phyloP scores from a whole-genome alignment of 2,113 vertebrate species.

The Climacteris rufus region DNA sequence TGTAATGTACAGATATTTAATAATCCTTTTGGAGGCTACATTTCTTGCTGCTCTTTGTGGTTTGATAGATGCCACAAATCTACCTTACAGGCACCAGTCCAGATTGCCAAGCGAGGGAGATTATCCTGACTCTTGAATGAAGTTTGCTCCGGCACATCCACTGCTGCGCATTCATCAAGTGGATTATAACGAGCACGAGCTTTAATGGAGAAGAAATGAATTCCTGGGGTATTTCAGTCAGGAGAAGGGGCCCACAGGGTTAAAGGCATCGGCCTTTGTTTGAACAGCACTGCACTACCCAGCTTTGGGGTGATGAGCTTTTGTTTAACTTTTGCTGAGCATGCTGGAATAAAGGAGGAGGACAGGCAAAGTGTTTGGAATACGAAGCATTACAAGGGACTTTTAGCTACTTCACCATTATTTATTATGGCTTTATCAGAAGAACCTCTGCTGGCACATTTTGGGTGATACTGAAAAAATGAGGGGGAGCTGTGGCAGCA shows the following conservation, averaged over 20 bases:
- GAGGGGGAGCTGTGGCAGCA: background rate
- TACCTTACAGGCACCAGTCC: constrained; percentile 25
- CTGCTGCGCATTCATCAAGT: constrained; percentile 1
- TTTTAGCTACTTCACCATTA: background rate
- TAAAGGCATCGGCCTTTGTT: background rate
- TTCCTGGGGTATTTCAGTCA: background rate
- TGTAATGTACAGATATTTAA: constrained; percentile 54
- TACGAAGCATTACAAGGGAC: rapidly evolving
- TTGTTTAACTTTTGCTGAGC: background rate
- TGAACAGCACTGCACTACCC: background rate
- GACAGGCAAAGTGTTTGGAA: background rate
- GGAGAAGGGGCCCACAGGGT: background rate
- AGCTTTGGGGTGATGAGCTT: background rate
- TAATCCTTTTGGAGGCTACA: constrained; percentile 44
- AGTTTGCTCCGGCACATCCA: background rate
- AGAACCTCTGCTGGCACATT: background rate
- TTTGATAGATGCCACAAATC: constrained; percentile 46
- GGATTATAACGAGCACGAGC: background rate
- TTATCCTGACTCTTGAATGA: constrained; percentile 34
- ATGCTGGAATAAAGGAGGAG: background rate
- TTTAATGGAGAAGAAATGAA: background rate
- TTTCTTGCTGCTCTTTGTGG: constrained; percentile 58
- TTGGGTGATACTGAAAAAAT: background rate
- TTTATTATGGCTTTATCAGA: background rate
- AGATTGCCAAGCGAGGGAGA: constrained; percentile 12